These are phyloP conservation scores for Flexamia atlantica DNA, from an alignment of 2,888 invertebrate species.

Conservation along the genomic window DNA sequence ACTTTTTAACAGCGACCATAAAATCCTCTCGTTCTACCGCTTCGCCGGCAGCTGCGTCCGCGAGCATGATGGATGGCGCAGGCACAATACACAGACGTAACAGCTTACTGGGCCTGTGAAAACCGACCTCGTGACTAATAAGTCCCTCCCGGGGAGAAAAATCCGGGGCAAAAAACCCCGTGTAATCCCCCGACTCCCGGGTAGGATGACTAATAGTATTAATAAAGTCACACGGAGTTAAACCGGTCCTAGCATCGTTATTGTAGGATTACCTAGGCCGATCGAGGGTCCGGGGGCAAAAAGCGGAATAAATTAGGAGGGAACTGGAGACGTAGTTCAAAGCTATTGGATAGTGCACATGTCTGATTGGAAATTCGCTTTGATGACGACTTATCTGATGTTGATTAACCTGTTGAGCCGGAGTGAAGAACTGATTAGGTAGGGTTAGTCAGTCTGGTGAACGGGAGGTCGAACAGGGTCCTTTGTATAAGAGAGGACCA, in stretches of 20 bases:
- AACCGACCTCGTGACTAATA: slow-evolving; percentile 33
- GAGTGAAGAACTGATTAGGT: neutral
- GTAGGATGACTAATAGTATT: slow-evolving; percentile 55
- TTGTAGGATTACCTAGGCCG: slow-evolving; percentile 40
- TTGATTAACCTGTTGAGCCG: slow-evolving; percentile 21
- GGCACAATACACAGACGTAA: neutral
- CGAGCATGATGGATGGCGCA: neutral
- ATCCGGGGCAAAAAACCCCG: neutral
- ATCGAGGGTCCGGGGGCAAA: slow-evolving; percentile 19
- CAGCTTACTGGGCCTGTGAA: slow-evolving; percentile 44
- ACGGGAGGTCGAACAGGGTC: neutral
- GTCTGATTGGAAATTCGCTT: neutral
- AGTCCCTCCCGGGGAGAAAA: slow-evolving; percentile 31
- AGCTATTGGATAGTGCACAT: slow-evolving; percentile 27
- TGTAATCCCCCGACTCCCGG: neutral
- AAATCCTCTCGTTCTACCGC: neutral
- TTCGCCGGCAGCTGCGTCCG: neutral
- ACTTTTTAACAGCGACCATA: slow-evolving; percentile 32
- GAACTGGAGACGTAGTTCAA: slow-evolving; percentile 19
- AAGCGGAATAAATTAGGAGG: slow-evolving; percentile 37
- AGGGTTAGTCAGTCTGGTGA: too few species aligned
- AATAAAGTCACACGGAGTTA: slow-evolving; percentile 54
- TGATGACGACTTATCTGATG: slow-evolving; percentile 5
- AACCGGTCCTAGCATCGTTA: slow-evolving; percentile 56
- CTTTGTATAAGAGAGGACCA: too few species aligned